phyloP scores from a whole-genome alignment of 2,113 vertebrate genomes.

The Gallinago paraguaiae region DNA sequence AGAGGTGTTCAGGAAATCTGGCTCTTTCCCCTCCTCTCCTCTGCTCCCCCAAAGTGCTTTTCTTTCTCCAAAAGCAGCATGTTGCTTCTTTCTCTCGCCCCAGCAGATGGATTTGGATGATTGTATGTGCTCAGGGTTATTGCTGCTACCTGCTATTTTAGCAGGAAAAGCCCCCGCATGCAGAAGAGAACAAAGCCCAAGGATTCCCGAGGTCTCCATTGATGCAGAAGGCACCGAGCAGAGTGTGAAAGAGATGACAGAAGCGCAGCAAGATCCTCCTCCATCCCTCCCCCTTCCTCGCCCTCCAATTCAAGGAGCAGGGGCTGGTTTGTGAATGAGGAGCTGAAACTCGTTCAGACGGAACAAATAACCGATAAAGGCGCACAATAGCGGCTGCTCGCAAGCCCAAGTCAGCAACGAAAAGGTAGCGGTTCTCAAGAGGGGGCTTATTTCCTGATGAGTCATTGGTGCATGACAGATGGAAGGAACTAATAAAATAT shows the following conservation, averaged over 20 bases:
- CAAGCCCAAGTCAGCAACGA: not conserved
- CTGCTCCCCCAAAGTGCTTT: not conserved
- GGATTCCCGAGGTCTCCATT: slow-evolving; percentile 33
- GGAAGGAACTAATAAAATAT: slow-evolving; percentile 58
- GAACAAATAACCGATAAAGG: slow-evolving; percentile 31
- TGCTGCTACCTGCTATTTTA: slow-evolving; percentile 32
- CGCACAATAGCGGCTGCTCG: not conserved
- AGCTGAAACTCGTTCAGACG: slow-evolving; percentile 4
- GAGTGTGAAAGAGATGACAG: slow-evolving; percentile 29
- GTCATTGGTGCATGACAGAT: slow-evolving; percentile 17
- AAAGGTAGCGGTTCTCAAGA: slow-evolving; percentile 29
- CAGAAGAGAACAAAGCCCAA: slow-evolving; percentile 6
- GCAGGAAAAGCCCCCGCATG: not conserved
- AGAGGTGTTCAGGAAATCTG: not conserved
- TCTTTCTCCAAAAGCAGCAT: not conserved
- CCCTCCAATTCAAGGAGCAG: slow-evolving; percentile 48
- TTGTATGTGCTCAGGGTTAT: not conserved
- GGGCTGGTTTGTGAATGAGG: slow-evolving; percentile 64
- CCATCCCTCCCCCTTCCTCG: not conserved
- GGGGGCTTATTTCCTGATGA: slow-evolving; percentile 29
- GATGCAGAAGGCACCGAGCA: not conserved
- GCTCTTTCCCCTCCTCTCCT: not conserved
- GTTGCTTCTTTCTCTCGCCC: not conserved
- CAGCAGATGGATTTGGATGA: not conserved
- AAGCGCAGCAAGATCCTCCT: slow-evolving; percentile 9